These are phyloP conservation scores for Rhodophaea formosa DNA, from an alignment of 2,888 invertebrate species.

Conservation along the genomic window DNA sequence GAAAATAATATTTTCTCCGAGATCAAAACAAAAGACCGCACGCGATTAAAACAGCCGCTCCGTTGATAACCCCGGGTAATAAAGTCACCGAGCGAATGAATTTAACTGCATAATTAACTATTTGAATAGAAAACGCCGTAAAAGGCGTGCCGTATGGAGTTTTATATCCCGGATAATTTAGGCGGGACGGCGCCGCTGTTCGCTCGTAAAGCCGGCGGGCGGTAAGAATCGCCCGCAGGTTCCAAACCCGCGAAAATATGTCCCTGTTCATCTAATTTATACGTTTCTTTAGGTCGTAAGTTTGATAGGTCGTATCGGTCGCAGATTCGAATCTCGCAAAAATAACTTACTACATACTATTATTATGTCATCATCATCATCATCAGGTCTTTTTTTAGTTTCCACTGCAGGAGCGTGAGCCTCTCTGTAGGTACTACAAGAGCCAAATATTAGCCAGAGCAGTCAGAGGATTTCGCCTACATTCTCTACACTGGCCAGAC, in stretches of 20 bases:
- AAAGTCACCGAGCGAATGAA: constrained; percentile 10
- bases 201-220: background rate
- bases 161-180: constrained; percentile 13
- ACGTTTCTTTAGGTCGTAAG: no score
- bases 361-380: no score
- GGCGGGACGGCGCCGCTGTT: background rate
- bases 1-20: background rate
- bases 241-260: background rate
- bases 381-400: no score
- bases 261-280: no score
- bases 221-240: background rate
- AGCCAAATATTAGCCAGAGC: no score
- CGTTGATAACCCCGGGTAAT: constrained; percentile 9
- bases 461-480: no score
- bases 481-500: no score
- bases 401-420: no score
- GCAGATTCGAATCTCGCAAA: no score
- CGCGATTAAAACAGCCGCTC: constrained; percentile 1
- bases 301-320: no score
- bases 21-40: constrained; percentile 5
- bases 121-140: constrained; percentile 17
- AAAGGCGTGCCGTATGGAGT: constrained; percentile 16
- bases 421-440: no score
- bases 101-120: constrained; percentile 18
- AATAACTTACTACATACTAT: no score